Evolutionary conservation across 92 coral and sea anemone genomes (phyloP).

Genomic region (Parazoanthus atlanticus): DNA sequence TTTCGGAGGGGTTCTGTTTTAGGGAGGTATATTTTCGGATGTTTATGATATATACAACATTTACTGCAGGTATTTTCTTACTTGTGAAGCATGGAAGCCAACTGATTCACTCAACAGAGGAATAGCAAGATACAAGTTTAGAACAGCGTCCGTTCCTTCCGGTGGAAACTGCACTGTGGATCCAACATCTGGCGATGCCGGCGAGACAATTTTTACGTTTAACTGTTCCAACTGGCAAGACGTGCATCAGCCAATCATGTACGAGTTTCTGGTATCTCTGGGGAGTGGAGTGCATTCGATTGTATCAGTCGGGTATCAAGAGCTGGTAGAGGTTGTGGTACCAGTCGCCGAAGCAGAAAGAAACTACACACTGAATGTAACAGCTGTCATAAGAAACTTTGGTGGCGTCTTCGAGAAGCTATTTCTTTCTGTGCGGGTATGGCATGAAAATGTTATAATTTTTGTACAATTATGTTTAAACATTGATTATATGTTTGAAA

Average conservation of each 20-base stretch:
- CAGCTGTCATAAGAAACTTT: constrained; percentile 3
- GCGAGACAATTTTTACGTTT: background rate
- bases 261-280: constrained; percentile 4
- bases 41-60: background rate
- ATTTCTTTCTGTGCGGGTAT: constrained; percentile 10
- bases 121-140: constrained; percentile 5
- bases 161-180: constrained; percentile 23
- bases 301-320: background rate
- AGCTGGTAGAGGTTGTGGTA: background rate
- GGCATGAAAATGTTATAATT: too few relatives aligned
- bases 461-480: too few relatives aligned
- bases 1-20: too few relatives aligned
- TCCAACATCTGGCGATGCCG: background rate
- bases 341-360: background rate
- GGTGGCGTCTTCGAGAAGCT: background rate
- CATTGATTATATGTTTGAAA: too few relatives aligned
- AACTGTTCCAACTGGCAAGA: constrained; percentile 23
- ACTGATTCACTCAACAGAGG: background rate
- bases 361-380: constrained; percentile 17
- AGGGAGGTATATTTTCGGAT: too few relatives aligned
- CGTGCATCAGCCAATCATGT: constrained; percentile 3
- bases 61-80: constrained; percentile 17
- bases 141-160: background rate
- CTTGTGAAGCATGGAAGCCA: background rate
- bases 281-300: background rate